Base-by-base conservation (phyloP, 1,140 invertebrate genomes). In the Pantala flavescens region DNA sequence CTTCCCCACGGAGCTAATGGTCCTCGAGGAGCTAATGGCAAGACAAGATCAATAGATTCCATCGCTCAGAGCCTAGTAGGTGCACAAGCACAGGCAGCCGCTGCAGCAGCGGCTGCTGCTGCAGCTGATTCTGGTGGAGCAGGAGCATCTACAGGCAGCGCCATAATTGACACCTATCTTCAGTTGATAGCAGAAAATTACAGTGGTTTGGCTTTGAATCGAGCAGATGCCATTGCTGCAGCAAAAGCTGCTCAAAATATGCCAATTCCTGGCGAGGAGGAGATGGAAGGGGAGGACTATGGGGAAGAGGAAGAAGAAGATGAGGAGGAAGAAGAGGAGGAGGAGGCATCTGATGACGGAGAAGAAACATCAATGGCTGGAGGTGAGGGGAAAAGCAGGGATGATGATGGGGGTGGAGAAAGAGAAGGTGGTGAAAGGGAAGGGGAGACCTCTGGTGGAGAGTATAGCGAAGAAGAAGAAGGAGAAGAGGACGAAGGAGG, bases 131-230 rank as follows among this genome's bases (percentile, higher is more conserved):
- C 80, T 78, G 71, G 82, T 77, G 23, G 80, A 77, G 77, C 77
- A 12, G 79, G 85, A 9, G 77, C 78, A 77, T 81, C 86, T 76
- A 86, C 89, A 36, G 91, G 91, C 0, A 93, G 91, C 0, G 90
- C 91, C 0, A 86, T 95, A 42, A 80, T 94, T 23, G 92, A 94
- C 80, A 93, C 92, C 1, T 94, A 94, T 80, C 84, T 95, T 21
- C 92, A 94, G 80, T 88, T 93, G 75, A 93, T 94, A 77, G 91
- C 91, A 0, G 92, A 94, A 79, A 94, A 63, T 21, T 63, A 3
- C 5, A 12, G 49, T 19, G 49, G 49, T 63, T 21, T 63, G 16
- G 49, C 49, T 16, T 12, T 63, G 12, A 21, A 21, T 5, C 3
- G 49, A 21, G 49, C 49, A 21, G 49, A 3, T 21, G 49, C 49